phyloP scores from a whole-genome alignment of 2,797 vertebrate genomes.

The Streptopelia turtur region DNA sequence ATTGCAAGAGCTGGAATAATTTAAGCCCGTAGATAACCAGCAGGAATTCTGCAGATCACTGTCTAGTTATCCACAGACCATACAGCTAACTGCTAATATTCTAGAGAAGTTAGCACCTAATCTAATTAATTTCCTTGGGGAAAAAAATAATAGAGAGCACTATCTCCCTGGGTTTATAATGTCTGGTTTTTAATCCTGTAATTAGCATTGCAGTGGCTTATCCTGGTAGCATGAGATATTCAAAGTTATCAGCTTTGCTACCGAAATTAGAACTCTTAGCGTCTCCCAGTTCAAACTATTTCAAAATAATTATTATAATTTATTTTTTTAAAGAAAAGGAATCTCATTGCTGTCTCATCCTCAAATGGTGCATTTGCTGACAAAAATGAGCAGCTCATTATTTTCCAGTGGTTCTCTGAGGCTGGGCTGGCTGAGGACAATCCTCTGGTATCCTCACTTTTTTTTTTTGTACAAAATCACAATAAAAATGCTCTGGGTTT shows the following conservation, averaged over 20 bases:
- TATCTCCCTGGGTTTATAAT: background rate
- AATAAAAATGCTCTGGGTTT: background rate
- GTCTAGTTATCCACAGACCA: background rate
- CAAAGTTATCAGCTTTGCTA: conserved; percentile 21
- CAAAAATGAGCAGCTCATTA: background rate
- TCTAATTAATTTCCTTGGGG: conserved; percentile 17
- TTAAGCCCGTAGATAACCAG: background rate
- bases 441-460: background rate
- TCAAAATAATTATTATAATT: background rate
- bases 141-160: background rate
- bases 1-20: background rate
- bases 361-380: background rate
- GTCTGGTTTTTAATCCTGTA: conserved; percentile 34
- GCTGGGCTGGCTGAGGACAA: background rate
- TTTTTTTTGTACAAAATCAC: background rate
- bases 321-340: background rate
- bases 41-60: background rate
- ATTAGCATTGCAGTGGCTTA: conserved; percentile 40
- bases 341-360: background rate
- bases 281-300: background rate
- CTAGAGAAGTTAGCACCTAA: conserved; percentile 13
- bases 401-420: background rate
- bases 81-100: background rate
- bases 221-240: conserved; percentile 13
- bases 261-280: conserved; percentile 21